phyloP scores from a whole-genome alignment of 2,113 vertebrate genomes.

The Crotalus tigris region DNA sequence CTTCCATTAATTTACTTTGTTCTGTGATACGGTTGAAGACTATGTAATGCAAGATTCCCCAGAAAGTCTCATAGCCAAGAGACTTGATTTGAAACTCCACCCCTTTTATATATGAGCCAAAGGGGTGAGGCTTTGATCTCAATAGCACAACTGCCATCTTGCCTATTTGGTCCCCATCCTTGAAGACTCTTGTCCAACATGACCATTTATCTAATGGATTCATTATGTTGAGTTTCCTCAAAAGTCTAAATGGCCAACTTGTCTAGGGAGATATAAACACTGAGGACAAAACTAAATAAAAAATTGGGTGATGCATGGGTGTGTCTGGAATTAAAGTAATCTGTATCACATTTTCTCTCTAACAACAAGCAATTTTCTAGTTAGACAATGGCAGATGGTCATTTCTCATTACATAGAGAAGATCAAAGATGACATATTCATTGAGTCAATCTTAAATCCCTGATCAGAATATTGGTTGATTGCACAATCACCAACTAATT shows the following conservation, averaged over 20 bases:
- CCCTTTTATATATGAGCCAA: not conserved
- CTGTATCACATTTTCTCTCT: not conserved
- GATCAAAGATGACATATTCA: not conserved
- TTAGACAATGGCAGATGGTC: slow-evolving; percentile 12
- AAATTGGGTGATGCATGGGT: no score
- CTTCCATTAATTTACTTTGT: not conserved
- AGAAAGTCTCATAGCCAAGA: not conserved
- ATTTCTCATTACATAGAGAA: not conserved
- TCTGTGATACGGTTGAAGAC: not conserved
- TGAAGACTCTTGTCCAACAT: not conserved
- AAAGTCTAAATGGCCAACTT: not conserved
- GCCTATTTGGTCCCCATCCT: not conserved
- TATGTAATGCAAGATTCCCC: not conserved
- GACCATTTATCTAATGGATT: not conserved
- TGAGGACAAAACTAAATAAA: not conserved
- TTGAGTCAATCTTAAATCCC: not conserved
- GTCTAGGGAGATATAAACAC: not conserved
- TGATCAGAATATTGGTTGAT: not conserved
- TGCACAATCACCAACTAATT: not conserved
- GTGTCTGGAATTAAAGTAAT: no score
- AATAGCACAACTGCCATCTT: not conserved
- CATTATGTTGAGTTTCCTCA: not conserved
- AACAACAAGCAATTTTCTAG: not conserved
- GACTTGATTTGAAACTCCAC: not conserved
- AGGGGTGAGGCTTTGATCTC: not conserved